These are phyloP conservation scores for Nemoura dubitans DNA, from an alignment of 2,888 invertebrate species.

Conservation along the genomic window DNA sequence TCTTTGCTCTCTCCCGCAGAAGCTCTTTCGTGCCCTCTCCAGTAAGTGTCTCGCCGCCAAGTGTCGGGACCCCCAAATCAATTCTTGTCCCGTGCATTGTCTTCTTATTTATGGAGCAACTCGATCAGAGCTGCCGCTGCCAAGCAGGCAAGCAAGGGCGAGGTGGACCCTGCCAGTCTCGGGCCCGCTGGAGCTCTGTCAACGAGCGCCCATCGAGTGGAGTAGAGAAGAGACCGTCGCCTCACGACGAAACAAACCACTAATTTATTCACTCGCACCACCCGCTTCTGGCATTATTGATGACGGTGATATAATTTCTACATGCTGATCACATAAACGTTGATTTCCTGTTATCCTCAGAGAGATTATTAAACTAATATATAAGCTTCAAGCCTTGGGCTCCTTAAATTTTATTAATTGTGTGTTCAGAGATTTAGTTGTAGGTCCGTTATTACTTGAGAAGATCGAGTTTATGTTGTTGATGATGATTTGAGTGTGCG, in stretches of 20 bases:
- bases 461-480: conserved; percentile 4
- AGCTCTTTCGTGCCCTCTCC: background rate
- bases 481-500: conserved; percentile 12
- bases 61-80: background rate
- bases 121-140: background rate
- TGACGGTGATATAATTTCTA: conserved; percentile 7
- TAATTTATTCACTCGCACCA: conserved; percentile 12
- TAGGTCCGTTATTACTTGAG: background rate
- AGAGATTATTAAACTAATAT: conserved; percentile 12
- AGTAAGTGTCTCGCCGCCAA: background rate
- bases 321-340: conserved; percentile 12
- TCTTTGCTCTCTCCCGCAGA: too few species aligned
- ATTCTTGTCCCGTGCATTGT: background rate
- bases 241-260: background rate
- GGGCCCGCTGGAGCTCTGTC: background rate
- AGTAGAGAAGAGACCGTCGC: too few species aligned
- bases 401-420: conserved; percentile 12
- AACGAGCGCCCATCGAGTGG: too few species aligned
- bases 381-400: conserved; percentile 2
- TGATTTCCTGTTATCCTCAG: conserved; percentile 12
- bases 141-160: background rate
- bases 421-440: background rate
- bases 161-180: background rate
- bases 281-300: background rate
- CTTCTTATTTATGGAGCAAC: background rate